Conservation (phyloP, 2,888 invertebrate genomes). For the Meandrusa payeni region DNA sequence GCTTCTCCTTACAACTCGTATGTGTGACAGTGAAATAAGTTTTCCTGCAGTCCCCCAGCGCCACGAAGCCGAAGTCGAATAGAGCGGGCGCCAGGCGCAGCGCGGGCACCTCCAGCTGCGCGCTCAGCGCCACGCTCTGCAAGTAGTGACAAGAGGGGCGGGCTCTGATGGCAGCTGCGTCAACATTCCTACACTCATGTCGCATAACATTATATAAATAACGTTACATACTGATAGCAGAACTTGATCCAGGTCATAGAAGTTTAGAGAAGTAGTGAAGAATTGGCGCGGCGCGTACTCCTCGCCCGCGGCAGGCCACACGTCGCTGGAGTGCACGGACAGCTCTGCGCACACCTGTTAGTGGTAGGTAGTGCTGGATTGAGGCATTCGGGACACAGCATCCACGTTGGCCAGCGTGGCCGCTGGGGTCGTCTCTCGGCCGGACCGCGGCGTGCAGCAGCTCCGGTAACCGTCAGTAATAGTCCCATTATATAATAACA, state of each 20-base stretch:
- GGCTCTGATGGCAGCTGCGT: no score
- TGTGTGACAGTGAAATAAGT: slow-evolving; percentile 53
- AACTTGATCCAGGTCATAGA: slow-evolving; percentile 41
- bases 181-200: no score
- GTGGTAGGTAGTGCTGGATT: no score
- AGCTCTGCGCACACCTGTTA: slow-evolving; percentile 49
- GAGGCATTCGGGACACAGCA: no score
- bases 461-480: no score
- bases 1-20: slow-evolving; percentile 49
- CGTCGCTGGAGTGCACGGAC: slow-evolving; percentile 32
- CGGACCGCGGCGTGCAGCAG: no score
- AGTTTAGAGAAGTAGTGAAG: slow-evolving; percentile 34
- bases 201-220: no score
- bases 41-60: slow-evolving; percentile 52
- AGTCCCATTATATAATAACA: no score
- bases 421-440: no score
- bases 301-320: slow-evolving; percentile 32
- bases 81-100: slow-evolving; percentile 40
- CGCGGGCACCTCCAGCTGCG: slow-evolving; percentile 51
- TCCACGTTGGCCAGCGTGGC: no score
- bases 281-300: slow-evolving; percentile 9
- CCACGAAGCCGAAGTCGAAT: slow-evolving; percentile 52
- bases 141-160: no score
- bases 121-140: slow-evolving; percentile 47
- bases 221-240: slow-evolving; percentile 32